These are phyloP conservation scores for Xanthia togata DNA, from an alignment of 2,888 invertebrate genomes.

Conservation along the genomic window DNA sequence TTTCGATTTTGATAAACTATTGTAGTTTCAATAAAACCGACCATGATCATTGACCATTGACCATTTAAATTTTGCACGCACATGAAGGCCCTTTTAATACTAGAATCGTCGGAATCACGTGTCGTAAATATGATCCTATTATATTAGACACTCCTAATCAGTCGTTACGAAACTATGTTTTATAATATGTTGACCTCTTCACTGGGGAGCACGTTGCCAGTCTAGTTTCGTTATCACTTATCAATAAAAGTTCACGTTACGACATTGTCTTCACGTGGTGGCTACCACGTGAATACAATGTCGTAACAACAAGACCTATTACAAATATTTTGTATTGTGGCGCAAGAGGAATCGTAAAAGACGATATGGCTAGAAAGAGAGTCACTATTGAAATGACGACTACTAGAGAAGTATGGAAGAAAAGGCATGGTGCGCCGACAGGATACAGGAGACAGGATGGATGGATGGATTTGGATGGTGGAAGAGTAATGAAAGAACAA, in stretches of 20 bases:
- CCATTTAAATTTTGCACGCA: not conserved
- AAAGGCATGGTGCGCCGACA: not conserved
- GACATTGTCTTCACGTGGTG: not conserved
- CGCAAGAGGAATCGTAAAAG: constrained; percentile 1
- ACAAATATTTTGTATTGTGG: constrained; percentile 5
- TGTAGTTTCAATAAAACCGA: not conserved
- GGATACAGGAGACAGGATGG: no score
- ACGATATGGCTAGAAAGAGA: not conserved
- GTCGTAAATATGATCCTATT: not conserved
- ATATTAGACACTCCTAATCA: not conserved
- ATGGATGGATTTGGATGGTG: not conserved
- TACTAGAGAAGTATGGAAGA: not conserved
- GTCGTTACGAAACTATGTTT: not conserved
- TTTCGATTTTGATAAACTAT: not conserved
- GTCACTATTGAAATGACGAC: not conserved
- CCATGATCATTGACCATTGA: not conserved
- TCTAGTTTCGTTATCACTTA: constrained; percentile 21
- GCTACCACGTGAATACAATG: not conserved
- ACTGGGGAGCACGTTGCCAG: constrained; percentile 5
- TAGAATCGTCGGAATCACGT: constrained; percentile 4
- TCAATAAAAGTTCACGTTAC: constrained; percentile 21
- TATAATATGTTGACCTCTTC: constrained; percentile 23
- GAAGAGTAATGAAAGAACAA: not conserved
- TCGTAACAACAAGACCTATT: not conserved
- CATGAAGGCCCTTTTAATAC: not conserved